Percentiles rank a stretch among this genome's conserved stretches.
phyloP scores from a whole-genome alignment of 1,140 invertebrate species.

The Globodera ellingtonae region DNA sequence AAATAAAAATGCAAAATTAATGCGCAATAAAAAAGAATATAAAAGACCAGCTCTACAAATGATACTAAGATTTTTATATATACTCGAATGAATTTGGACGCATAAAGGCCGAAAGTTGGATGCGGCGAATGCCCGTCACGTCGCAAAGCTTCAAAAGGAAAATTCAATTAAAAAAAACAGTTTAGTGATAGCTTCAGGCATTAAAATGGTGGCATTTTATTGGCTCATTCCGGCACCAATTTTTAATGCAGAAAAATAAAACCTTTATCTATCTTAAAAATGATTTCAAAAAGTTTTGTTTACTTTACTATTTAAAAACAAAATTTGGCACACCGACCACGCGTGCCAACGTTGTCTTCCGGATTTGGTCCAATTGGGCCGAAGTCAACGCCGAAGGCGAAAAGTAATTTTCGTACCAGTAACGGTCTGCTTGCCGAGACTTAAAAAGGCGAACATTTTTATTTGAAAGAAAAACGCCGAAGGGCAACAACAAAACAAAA shows the following conservation, averaged over 20 bases:
- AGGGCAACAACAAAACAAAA: slow-evolving; percentile 16
- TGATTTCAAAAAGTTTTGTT: no score
- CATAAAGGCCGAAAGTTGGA: slow-evolving; percentile 71
- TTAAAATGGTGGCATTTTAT: background rate
- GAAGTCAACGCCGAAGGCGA: slow-evolving; percentile 72
- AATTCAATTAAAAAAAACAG: background rate
- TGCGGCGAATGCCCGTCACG: slow-evolving; percentile 73
- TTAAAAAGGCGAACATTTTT: slow-evolving; percentile 41
- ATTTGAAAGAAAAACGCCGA: background rate
- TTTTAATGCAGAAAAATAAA: no score
- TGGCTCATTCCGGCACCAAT: no score
- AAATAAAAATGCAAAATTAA: no score
- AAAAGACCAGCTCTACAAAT: no score
- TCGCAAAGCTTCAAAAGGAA: slow-evolving; percentile 72
- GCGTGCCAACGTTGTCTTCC: slow-evolving; percentile 74
- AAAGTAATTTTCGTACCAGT: slow-evolving; percentile 63
- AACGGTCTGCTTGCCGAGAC: slow-evolving; percentile 54
- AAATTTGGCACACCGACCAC: slow-evolving; percentile 62
- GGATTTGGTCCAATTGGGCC: slow-evolving; percentile 74
- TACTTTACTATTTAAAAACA: background rate
- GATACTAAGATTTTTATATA: no score
- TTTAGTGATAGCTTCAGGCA: no score
- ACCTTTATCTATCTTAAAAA: background rate
- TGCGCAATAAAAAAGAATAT: no score
- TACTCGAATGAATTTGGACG: slow-evolving; percentile 50